Conservation (phyloP, 2,113 vertebrate genomes). For the Herpetotheres cachinnans region DNA sequence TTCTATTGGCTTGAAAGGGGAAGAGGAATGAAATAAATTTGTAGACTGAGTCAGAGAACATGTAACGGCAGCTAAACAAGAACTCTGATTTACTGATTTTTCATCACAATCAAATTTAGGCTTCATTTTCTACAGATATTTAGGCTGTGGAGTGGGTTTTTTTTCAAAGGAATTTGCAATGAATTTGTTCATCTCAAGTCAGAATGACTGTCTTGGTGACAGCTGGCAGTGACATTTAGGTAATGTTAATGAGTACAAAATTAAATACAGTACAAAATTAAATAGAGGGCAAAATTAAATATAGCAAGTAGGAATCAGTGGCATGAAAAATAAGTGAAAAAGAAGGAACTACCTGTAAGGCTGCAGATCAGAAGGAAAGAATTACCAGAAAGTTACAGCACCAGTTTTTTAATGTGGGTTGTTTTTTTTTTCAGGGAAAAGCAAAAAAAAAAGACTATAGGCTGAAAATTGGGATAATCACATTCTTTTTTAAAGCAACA, state of each 20-base stretch:
- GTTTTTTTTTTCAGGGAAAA: background rate
- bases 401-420: background rate
- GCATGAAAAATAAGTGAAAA: background rate
- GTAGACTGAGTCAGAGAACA: background rate
- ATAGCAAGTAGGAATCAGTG: background rate
- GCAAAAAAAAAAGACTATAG: background rate
- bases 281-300: background rate
- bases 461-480: background rate
- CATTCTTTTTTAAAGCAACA: background rate
- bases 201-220: background rate
- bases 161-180: background rate
- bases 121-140: background rate
- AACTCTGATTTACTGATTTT: constrained; percentile 12
- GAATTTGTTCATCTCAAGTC: background rate
- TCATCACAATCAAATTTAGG: background rate
- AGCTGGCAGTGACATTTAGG: background rate
- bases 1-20: constrained; percentile 6
- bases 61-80: constrained; percentile 8
- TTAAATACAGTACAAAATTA: background rate
- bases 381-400: background rate
- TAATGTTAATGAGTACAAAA: background rate
- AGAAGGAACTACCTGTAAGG: background rate
- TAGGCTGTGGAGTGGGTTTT: background rate
- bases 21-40: constrained; percentile 3
- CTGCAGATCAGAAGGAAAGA: background rate